Percentiles rank a stretch among this genome's conserved stretches.
These are phyloP conservation scores for Andrena fulva DNA, from an alignment of 2,888 invertebrate genomes.

Conservation along the genomic window DNA sequence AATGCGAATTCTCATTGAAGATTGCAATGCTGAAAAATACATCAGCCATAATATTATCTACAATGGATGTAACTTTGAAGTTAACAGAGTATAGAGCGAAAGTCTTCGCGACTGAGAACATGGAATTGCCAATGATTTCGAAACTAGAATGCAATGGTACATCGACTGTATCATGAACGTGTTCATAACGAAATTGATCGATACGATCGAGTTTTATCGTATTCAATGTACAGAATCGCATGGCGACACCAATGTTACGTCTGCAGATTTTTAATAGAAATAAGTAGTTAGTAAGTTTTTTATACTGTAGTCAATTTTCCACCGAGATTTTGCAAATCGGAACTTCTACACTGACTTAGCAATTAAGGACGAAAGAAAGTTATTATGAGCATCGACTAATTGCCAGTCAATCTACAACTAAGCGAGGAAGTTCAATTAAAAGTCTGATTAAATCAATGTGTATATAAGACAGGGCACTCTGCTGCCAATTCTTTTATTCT, in stretches of 20 bases:
- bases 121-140: constrained; percentile 34
- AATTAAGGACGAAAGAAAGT: constrained; percentile 17
- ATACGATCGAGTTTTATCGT: constrained; percentile 19
- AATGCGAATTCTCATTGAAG: background rate
- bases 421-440: constrained; percentile 10
- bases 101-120: background rate
- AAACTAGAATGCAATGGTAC: background rate
- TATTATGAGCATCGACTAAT: constrained; percentile 5
- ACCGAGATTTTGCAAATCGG: constrained; percentile 20
- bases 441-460: constrained; percentile 20
- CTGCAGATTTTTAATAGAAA: constrained; percentile 39
- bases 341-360: constrained; percentile 5
- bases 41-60: background rate
- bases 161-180: constrained; percentile 35
- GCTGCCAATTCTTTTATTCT: constrained; percentile 7
- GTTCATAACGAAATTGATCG: constrained; percentile 12
- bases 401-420: constrained; percentile 6
- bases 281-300: constrained; percentile 39
- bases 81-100: background rate
- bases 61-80: background rate
- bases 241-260: constrained; percentile 9
- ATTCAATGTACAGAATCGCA: constrained; percentile 41
- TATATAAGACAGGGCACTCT: background rate
- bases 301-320: constrained; percentile 56
- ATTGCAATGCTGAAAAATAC: constrained; percentile 17